phyloP scores from a whole-genome alignment of 1,140 invertebrate species.

The Dinoponera quadriceps region DNA sequence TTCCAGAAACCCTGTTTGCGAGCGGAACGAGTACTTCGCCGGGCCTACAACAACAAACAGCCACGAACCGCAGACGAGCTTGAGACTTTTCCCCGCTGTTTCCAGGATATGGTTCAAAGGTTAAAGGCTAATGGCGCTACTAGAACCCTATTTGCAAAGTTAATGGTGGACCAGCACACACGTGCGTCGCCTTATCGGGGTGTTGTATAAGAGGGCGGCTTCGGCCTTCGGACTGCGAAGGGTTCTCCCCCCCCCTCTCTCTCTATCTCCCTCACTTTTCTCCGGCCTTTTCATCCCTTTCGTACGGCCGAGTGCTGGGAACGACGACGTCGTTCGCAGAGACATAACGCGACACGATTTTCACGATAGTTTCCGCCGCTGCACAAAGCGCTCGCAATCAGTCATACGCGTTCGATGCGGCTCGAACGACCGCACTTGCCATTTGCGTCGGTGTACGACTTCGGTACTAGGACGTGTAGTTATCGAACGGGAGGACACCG shows the following conservation, averaged over 20 bases:
- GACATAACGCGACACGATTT: conserved; percentile 13
- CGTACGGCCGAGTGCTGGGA: no score
- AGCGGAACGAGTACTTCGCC: no score
- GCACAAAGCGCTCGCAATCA: conserved; percentile 1
- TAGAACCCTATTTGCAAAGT: conserved; percentile 39
- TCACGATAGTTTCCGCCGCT: not conserved
- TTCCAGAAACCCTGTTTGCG: no score
- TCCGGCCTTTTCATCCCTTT: no score
- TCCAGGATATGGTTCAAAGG: not conserved
- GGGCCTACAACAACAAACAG: no score
- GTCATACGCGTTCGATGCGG: not conserved
- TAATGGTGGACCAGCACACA: not conserved
- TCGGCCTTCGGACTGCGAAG: no score
- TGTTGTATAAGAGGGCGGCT: not conserved
- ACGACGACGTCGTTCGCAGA: not conserved
- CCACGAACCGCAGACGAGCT: no score
- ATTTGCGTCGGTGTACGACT: not conserved
- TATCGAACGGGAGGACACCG: no score
- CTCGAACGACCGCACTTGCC: conserved; percentile 7
- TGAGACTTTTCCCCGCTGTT: no score
- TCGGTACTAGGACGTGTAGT: not conserved
- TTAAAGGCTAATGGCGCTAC: conserved; percentile 7
- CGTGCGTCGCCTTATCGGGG: conserved; percentile 5
- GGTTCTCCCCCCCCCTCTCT: no score
- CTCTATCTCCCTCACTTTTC: no score